Conservation (phyloP, 1,140 invertebrate species). For the Drosophila virilis region DNA sequence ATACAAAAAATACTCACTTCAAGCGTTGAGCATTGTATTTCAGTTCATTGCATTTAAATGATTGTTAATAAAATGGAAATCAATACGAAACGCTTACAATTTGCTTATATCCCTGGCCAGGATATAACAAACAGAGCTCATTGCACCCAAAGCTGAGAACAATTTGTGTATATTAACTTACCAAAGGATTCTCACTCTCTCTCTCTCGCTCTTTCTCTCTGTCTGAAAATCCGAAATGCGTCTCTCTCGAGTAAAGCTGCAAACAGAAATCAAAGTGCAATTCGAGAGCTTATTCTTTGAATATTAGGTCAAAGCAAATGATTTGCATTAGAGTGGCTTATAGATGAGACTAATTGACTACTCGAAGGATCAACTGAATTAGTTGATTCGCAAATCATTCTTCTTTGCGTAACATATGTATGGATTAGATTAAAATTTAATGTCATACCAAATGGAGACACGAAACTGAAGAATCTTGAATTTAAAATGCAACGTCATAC, state of each 20-base stretch:
- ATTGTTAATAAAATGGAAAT: slow-evolving; percentile 78
- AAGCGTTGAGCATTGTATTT: slow-evolving; percentile 50
- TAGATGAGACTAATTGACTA: neutral
- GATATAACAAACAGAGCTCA: neutral
- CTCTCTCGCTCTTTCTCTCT: neutral
- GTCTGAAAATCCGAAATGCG: neutral
- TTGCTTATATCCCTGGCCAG: slow-evolving; percentile 15
- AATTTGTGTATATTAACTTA: slow-evolving; percentile 41
- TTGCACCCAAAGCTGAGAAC: neutral
- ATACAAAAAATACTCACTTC: slow-evolving; percentile 11
- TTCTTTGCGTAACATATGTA: too few species aligned
- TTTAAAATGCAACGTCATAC: too few species aligned
- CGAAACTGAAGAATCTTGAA: too few species aligned
- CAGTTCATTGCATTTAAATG: slow-evolving; percentile 81
- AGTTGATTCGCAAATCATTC: too few species aligned
- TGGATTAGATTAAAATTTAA: too few species aligned
- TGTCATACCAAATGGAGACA: too few species aligned
- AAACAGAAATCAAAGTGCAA: slow-evolving; percentile 21
- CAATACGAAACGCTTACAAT: slow-evolving; percentile 62
- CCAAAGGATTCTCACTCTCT: neutral
- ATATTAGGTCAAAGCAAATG: neutral
- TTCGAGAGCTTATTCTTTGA: slow-evolving; percentile 5
- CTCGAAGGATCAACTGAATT: neutral
- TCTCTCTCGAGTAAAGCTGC: neutral
- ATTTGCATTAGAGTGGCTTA: neutral